These are phyloP conservation scores for Mimas tiliae DNA, from an alignment of 2,888 invertebrate genomes.

Conservation along the genomic window DNA sequence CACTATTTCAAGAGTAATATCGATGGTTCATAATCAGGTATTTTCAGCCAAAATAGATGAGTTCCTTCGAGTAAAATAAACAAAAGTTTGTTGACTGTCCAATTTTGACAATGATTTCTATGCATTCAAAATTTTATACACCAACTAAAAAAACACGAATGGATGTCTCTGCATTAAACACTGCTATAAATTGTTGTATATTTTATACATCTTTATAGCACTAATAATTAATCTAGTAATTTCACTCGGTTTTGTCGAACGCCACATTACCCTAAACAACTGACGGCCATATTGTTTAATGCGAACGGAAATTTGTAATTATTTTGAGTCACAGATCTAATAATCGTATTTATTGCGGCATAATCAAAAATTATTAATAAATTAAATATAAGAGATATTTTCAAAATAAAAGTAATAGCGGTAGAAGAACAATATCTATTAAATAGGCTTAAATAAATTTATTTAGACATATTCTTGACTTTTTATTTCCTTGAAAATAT, in stretches of 20 bases:
- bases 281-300: conserved; percentile 84
- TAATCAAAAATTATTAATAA: background rate
- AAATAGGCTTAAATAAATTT: conserved; percentile 1
- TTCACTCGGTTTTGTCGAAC: conserved; percentile 82
- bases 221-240: conserved; percentile 78
- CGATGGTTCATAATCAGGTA: conserved; percentile 79
- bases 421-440: background rate
- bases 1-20: conserved; percentile 74
- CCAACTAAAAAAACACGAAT: conserved; percentile 69
- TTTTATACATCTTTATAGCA: conserved; percentile 80
- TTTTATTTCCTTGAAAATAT: conserved; percentile 39
- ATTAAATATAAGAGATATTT: conserved; percentile 32
- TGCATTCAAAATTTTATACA: conserved; percentile 76
- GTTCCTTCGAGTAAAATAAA: conserved; percentile 80
- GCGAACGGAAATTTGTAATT: conserved; percentile 73
- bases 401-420: background rate
- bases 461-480: conserved; percentile 21
- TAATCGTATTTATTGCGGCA: conserved; percentile 29
- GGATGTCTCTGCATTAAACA: conserved; percentile 75
- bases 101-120: conserved; percentile 76
- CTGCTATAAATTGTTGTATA: conserved; percentile 81
- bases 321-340: conserved; percentile 51
- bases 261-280: conserved; percentile 85
- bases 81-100: conserved; percentile 86
- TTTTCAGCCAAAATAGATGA: conserved; percentile 69